These are phyloP conservation scores for Miltochrista miniata DNA, from an alignment of 2,888 invertebrate species.

Conservation along the genomic window DNA sequence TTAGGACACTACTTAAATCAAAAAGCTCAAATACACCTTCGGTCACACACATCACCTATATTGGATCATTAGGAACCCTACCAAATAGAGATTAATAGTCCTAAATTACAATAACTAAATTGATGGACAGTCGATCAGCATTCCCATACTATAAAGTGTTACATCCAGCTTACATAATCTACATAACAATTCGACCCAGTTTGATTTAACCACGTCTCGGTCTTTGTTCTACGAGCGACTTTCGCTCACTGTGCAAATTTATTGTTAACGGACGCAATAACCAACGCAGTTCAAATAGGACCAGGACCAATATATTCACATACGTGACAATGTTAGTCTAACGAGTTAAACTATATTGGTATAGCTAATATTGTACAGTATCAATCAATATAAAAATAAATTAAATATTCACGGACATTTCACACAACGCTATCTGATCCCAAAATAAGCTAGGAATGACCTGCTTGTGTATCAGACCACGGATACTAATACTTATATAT, in stretches of 20 bases:
- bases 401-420: no score
- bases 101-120: no score
- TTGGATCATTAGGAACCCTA: no score
- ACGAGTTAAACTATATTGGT: not conserved
- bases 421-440: no score
- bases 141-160: slow-evolving; percentile 7
- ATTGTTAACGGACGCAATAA: slow-evolving; percentile 15
- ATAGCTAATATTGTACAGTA: not conserved
- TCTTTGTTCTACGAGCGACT: slow-evolving; percentile 34
- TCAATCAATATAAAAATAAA: no score
- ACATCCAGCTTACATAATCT: slow-evolving; percentile 26
- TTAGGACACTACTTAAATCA: no score
- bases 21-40: no score
- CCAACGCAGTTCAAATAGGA: slow-evolving; percentile 18
- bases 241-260: slow-evolving; percentile 22
- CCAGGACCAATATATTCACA: slow-evolving; percentile 4
- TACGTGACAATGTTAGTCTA: not conserved
- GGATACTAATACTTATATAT: no score
- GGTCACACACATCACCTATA: no score
- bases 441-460: no score
- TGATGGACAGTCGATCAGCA: not conserved
- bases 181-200: slow-evolving; percentile 30
- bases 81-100: no score
- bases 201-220: slow-evolving; percentile 17
- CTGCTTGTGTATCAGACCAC: no score